Conservation (phyloP, 2,113 vertebrate species). For the Lampris megalopsis region DNA sequence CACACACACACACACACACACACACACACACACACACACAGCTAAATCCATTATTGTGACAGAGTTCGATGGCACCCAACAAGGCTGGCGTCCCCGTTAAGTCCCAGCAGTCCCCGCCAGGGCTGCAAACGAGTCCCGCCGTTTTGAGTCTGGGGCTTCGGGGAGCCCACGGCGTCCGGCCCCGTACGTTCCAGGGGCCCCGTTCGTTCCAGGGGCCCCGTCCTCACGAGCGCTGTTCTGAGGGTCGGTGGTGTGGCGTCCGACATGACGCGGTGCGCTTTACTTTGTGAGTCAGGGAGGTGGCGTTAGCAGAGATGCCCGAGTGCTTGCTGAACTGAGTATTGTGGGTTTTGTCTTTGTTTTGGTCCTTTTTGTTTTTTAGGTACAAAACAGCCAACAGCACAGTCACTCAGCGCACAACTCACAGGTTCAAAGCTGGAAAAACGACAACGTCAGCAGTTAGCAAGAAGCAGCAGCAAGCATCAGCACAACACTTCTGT, state of each 20-base stretch:
- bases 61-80: slow-evolving; percentile 39
- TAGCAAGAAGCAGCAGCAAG: slow-evolving; percentile 51
- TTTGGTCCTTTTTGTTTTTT: slow-evolving; percentile 31
- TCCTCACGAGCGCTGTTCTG: too few relatives aligned
- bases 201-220: too few relatives aligned
- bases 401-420: slow-evolving; percentile 55
- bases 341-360: background rate
- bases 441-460: slow-evolving; percentile 42
- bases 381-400: slow-evolving; percentile 55
- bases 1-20: slow-evolving; percentile 68
- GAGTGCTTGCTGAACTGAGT: background rate
- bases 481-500: too few relatives aligned
- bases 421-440: slow-evolving; percentile 68
- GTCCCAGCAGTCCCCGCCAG: too few relatives aligned
- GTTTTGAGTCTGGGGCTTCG: too few relatives aligned
- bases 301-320: too few relatives aligned
- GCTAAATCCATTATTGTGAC: slow-evolving; percentile 48
- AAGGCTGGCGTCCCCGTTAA: slow-evolving; percentile 1
- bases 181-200: too few relatives aligned
- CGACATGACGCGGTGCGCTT: too few relatives aligned
- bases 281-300: too few relatives aligned
- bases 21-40: slow-evolving; percentile 65
- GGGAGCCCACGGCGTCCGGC: too few relatives aligned
- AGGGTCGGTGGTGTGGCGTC: too few relatives aligned
- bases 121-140: too few relatives aligned